A percentile compares a stretch with the other conserved stretches of the same genome.
phyloP scores from a whole-genome alignment of 2,113 vertebrate genomes.

The Bufo bufo region DNA sequence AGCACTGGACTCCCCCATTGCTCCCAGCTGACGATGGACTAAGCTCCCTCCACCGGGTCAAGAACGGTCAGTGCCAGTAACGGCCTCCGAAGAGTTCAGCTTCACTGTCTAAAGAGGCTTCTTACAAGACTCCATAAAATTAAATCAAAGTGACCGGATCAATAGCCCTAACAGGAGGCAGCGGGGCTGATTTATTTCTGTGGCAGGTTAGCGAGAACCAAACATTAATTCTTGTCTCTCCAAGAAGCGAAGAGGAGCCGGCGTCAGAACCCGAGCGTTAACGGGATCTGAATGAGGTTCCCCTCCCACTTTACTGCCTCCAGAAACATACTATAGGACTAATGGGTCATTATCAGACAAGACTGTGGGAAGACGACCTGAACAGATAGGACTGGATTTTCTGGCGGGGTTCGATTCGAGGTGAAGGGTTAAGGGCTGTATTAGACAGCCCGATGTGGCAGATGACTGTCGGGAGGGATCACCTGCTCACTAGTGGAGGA shows the following conservation, averaged over 20 bases:
- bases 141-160: constrained; percentile 19
- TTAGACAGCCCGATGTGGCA: too few relatives aligned
- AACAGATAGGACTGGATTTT: too few relatives aligned
- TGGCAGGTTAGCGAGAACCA: constrained; percentile 15
- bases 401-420: too few relatives aligned
- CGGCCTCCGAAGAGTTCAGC: background rate
- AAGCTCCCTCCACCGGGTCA: background rate
- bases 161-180: constrained; percentile 19
- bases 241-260: background rate
- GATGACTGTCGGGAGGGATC: too few relatives aligned
- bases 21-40: background rate
- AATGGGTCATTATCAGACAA: too few relatives aligned
- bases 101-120: background rate
- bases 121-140: constrained; percentile 18
- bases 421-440: too few relatives aligned
- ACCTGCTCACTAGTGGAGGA: too few relatives aligned
- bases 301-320: too few relatives aligned
- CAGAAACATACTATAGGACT: too few relatives aligned
- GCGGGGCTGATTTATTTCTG: constrained; percentile 6
- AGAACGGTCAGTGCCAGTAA: background rate
- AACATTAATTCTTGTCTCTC: constrained; percentile 34
- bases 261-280: background rate
- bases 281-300: background rate
- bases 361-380: too few relatives aligned
- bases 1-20: background rate